phyloP scores from a whole-genome alignment of 2,888 invertebrate species.

The Panopea generosa region DNA sequence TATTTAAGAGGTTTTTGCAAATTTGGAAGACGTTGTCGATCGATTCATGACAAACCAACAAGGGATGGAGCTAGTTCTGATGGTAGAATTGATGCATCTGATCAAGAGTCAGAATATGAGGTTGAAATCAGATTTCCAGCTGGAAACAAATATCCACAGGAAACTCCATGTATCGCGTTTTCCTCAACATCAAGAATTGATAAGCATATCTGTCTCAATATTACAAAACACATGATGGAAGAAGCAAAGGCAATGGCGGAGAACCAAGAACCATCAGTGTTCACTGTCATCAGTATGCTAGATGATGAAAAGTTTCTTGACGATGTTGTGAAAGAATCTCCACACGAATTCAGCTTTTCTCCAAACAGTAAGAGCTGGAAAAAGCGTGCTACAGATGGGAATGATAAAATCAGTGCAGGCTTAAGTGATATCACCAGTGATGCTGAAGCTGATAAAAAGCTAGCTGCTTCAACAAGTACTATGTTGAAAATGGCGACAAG shows the following conservation, averaged over 20 bases:
- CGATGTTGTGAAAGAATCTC: constrained; percentile 65
- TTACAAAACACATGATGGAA: constrained; percentile 72
- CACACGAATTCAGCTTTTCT: constrained; percentile 69
- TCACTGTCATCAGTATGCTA: constrained; percentile 77
- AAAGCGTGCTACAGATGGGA: constrained; percentile 4
- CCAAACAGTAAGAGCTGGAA: constrained; percentile 42
- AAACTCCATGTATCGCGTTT: constrained; percentile 79
- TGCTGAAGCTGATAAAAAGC: constrained; percentile 25
- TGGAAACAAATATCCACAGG: constrained; percentile 77
- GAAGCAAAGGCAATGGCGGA: constrained; percentile 72
- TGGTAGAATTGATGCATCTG: constrained; percentile 20
- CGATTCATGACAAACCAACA: constrained; percentile 62
- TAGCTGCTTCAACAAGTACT: constrained; percentile 39
- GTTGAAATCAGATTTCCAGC: constrained; percentile 79
- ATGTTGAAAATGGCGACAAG: constrained; percentile 55
- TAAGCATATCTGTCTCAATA: constrained; percentile 73
- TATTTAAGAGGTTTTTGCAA: constrained; percentile 77
- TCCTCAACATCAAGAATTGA: constrained; percentile 73
- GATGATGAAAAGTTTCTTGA: constrained; percentile 74
- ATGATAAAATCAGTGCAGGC: neutral
- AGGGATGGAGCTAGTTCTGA: constrained; percentile 20
- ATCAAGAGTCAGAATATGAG: constrained; percentile 63
- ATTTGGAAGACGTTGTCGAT: constrained; percentile 74
- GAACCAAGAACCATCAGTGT: constrained; percentile 74
- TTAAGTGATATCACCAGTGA: neutral